Base-by-base conservation (phyloP, 2,888 invertebrate species). In the Endomychus coccineus region DNA sequence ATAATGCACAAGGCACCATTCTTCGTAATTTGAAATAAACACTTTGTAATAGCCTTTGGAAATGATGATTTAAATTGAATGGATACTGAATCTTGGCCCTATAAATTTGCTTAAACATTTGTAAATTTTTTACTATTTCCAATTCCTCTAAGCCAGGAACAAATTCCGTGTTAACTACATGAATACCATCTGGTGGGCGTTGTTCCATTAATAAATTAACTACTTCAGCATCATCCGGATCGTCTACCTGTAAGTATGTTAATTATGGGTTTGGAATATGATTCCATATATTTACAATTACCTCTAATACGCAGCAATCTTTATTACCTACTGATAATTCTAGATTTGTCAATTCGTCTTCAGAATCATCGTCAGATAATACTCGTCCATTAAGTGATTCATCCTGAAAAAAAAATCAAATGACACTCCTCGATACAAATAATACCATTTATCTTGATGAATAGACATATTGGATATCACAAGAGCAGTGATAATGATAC, bases 21-120 rank as follows among this genome's bases (percentile, higher is more conserved):
- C 85, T 74, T 7, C 94, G 74, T 52, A 95, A 70, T 67, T 94
- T 95, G 68, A 92, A 94, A 57, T 82, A 86, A 30, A 92, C 79
- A 43, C 83, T 80, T 71, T 83, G 76, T 16, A 81, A 59, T 33
- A 80, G 69, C 48, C 76, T 71, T 43, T 71, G 69, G 48, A 75
- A 73, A 53, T 74, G 71, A 42, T 62, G 61, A 38, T 65, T 65
- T 36, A 68, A 59, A 43, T 61, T 59, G 7, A 67, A 66, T 1
- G 70, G 64, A 2, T 67, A 64, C 45, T 69, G 67, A 22, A 80
- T 68, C 56, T 79, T 79, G 0, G 77, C 74, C 22, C 80, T 67
- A 70, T 85, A 85, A 12, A 91, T 78, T 61, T 91, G 89, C 0
- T 87, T 79, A 56, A 89, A 88, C 83, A 87, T 85, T 70, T 88